Evolutionary conservation across 2,888 invertebrate genomes (phyloP).

Genomic region (Eupithecia pulchellata): DNA sequence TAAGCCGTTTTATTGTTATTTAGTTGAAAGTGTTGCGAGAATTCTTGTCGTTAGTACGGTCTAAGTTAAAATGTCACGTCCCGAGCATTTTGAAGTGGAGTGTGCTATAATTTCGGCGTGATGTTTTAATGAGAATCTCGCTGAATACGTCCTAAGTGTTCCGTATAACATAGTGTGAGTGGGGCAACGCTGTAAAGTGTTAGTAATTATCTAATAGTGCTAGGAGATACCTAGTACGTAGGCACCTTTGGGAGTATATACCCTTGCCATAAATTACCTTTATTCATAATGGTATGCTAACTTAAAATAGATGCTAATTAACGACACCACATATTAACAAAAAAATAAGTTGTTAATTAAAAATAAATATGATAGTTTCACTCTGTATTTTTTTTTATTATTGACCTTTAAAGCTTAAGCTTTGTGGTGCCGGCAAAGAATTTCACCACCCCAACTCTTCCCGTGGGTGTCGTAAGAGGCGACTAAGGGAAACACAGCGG

Average conservation of each 20-base stretch:
- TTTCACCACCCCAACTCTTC: too few species aligned
- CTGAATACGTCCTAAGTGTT: constrained; percentile 12
- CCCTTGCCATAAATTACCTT: too few species aligned
- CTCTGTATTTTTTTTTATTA: too few species aligned
- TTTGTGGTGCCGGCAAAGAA: too few species aligned
- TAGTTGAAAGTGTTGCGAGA: constrained; percentile 28
- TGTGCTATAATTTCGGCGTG: constrained; percentile 29
- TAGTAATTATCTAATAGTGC: not conserved
- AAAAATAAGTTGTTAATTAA: too few species aligned
- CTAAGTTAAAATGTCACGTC: constrained; percentile 27
- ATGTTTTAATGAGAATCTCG: constrained; percentile 27
- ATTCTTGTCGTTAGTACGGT: constrained; percentile 27
- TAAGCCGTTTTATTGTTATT: constrained; percentile 29
- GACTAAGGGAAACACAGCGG: too few species aligned
- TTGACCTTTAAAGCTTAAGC: too few species aligned
- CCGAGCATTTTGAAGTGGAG: constrained; percentile 32
- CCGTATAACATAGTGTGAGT: not conserved
- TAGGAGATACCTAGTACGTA: not conserved
- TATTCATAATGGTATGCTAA: too few species aligned
- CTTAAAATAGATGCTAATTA: too few species aligned
- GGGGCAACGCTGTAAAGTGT: not conserved
- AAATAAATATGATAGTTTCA: too few species aligned
- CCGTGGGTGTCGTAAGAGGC: too few species aligned
- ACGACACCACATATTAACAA: too few species aligned
- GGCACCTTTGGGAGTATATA: not conserved